Evolutionary conservation across 2,797 vertebrate genomes (phyloP).

Genomic region (Ceryle rudis): DNA sequence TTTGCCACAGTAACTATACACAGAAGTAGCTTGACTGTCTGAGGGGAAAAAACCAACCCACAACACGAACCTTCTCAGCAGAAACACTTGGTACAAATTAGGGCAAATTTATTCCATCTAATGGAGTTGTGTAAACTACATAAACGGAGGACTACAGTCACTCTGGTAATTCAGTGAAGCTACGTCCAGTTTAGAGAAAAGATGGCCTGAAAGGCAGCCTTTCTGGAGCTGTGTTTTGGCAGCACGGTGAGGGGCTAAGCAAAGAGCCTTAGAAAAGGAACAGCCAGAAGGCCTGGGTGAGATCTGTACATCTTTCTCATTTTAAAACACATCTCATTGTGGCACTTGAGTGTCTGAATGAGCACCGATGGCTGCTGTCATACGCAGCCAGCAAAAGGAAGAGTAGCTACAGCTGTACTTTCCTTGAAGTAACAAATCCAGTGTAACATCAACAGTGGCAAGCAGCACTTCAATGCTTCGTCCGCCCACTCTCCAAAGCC

Average conservation of each 20-base stretch:
- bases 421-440: background rate
- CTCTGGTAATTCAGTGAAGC: background rate
- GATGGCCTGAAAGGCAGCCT: background rate
- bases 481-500: background rate
- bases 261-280: background rate
- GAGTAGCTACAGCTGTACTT: background rate
- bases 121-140: background rate
- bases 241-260: background rate
- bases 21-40: background rate
- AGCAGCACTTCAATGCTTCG: background rate
- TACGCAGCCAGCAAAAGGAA: background rate
- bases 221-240: background rate
- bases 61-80: background rate
- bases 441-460: background rate
- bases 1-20: background rate
- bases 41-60: background rate
- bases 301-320: background rate
- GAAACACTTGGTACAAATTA: background rate
- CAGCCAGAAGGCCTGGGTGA: background rate
- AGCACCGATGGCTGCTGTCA: background rate
- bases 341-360: background rate
- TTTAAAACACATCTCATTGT: background rate
- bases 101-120: background rate
- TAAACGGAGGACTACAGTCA: background rate
- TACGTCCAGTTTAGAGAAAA: background rate